Evolutionary conservation across 2,113 vertebrate species (phyloP).

Genomic region (Siniperca knerii): DNA sequence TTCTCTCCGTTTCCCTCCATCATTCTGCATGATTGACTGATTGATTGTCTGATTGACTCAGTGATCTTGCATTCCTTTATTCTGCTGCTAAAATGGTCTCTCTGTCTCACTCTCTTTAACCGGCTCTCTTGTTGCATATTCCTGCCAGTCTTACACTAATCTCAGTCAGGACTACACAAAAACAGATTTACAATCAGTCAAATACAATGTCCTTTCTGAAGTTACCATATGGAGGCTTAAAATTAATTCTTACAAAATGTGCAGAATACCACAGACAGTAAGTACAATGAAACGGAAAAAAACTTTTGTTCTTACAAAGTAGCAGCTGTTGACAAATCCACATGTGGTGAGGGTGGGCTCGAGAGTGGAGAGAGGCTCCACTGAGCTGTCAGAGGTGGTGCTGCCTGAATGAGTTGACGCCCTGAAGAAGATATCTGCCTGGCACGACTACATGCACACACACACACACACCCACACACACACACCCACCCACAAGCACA

Average conservation of each 20-base stretch:
- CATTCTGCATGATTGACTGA: conserved; percentile 66
- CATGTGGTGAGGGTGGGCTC: conserved; percentile 78
- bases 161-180: neutral
- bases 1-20: conserved; percentile 52
- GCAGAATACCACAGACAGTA: neutral
- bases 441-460: conserved; percentile 47
- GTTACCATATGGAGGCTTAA: neutral
- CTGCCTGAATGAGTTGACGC: conserved; percentile 80
- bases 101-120: conserved; percentile 3
- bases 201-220: neutral
- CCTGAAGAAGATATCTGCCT: conserved; percentile 82
- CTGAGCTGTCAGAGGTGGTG: conserved; percentile 81
- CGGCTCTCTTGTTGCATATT: neutral
- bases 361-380: conserved; percentile 77
- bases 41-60: conserved; percentile 34
- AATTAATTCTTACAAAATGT: neutral
- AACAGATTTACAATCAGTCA: neutral
- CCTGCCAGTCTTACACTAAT: neutral
- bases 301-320: conserved; percentile 78
- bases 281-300: neutral
- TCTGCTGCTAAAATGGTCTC: conserved; percentile 2
- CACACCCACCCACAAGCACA: no score
- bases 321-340: conserved; percentile 88
- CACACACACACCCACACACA: no score
- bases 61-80: conserved; percentile 13